These are phyloP conservation scores for Aphelinus certus DNA, from an alignment of 1,140 invertebrate genomes.

Conservation along the genomic window DNA sequence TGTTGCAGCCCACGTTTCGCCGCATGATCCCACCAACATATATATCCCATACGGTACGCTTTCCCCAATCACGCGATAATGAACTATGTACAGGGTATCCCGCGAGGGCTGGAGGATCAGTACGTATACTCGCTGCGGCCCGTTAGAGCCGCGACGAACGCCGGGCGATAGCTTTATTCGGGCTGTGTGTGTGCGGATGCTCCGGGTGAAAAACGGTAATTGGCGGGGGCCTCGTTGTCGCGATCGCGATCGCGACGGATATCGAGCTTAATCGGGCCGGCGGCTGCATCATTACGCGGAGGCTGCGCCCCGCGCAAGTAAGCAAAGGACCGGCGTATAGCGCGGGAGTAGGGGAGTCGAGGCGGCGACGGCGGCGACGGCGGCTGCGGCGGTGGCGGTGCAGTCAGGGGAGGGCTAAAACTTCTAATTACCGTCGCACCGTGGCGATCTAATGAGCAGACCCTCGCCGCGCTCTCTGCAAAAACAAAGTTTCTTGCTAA, in stretches of 20 bases:
- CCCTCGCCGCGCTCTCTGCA: conserved; percentile 44
- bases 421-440: conserved; percentile 61
- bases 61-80: too few species aligned
- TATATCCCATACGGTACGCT: too few species aligned
- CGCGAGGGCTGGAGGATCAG: too few species aligned
- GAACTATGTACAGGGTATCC: too few species aligned
- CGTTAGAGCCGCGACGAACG: too few species aligned
- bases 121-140: too few species aligned
- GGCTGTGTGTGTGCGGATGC: too few species aligned
- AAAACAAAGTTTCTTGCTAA: conserved; percentile 61
- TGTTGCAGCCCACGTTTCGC: too few species aligned
- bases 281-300: conserved; percentile 55
- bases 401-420: conserved; percentile 50
- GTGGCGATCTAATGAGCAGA: conserved; percentile 60
- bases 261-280: conserved; percentile 52
- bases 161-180: too few species aligned
- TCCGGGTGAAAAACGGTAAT: conserved; percentile 52
- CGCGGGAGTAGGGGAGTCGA: conserved; percentile 18
- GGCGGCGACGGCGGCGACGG: conserved; percentile 1
- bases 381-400: background rate
- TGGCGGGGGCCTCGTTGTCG: conserved; percentile 42
- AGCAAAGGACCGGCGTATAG: conserved; percentile 43
- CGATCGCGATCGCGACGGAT: conserved; percentile 54
- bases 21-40: too few species aligned
- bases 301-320: conserved; percentile 36